phyloP scores from a whole-genome alignment of 2,797 vertebrate genomes.

The Sebastes steindachneri region DNA sequence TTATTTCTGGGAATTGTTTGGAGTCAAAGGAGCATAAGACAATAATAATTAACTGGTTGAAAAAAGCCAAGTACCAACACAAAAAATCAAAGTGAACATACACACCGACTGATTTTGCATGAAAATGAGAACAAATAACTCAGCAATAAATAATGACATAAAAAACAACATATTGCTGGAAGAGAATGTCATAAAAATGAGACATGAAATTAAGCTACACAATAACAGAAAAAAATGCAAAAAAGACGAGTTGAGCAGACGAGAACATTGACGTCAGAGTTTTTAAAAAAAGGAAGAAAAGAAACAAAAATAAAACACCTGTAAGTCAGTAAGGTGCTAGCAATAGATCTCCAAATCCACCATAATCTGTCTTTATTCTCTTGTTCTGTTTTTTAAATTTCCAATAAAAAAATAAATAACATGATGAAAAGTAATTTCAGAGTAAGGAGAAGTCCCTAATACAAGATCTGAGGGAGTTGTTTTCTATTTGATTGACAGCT shows the following conservation, averaged over 20 bases:
- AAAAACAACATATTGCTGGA: constrained; percentile 58
- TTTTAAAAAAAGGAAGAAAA: constrained; percentile 75
- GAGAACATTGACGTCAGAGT: constrained; percentile 59
- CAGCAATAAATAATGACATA: constrained; percentile 82
- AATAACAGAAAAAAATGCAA: constrained; percentile 48
- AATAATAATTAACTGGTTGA: constrained; percentile 79
- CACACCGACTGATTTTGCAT: constrained; percentile 72
- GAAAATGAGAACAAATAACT: constrained; percentile 78
- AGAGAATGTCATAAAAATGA: constrained; percentile 68
- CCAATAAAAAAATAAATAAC: constrained; percentile 84
- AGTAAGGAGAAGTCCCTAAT: constrained; percentile 81
- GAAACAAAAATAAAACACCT: constrained; percentile 78
- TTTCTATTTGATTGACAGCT: constrained; percentile 82
- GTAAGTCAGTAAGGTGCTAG: constrained; percentile 85
- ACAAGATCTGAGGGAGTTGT: constrained; percentile 78
- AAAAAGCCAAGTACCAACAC: constrained; percentile 89
- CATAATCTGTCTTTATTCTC: constrained; percentile 87
- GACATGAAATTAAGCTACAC: constrained; percentile 67
- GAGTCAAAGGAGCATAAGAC: constrained; percentile 90
- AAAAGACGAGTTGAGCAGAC: constrained; percentile 63
- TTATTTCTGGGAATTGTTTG: constrained; percentile 98
- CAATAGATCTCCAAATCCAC: constrained; percentile 87
- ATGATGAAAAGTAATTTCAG: constrained; percentile 84
- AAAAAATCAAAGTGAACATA: constrained; percentile 78
- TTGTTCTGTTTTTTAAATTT: constrained; percentile 64